phyloP scores from a whole-genome alignment of 2,797 vertebrate genomes.

The Alcedo atthis region DNA sequence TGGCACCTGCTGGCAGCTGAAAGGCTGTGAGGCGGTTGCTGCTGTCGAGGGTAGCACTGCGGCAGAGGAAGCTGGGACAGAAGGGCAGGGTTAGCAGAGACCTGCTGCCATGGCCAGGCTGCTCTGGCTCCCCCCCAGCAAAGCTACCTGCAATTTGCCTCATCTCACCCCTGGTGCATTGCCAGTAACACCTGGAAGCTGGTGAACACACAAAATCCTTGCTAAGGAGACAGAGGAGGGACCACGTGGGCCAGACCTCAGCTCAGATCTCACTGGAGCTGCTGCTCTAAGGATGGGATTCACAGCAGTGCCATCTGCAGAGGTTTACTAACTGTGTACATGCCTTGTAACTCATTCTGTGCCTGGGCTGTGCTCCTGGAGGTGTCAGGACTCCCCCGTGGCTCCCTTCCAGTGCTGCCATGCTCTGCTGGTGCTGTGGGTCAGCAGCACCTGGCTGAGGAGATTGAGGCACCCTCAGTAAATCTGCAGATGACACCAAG shows the following conservation, averaged over 20 bases:
- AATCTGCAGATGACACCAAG: too few relatives aligned
- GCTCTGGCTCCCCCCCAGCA: background rate
- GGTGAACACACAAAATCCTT: background rate
- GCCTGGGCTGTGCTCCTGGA: accelerated
- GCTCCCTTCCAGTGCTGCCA: background rate
- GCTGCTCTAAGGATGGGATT: background rate
- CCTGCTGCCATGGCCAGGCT: background rate
- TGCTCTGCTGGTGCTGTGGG: accelerated
- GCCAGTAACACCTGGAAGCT: background rate
- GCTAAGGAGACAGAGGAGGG: accelerated
- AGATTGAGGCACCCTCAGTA: too few relatives aligned
- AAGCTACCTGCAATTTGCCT: background rate
- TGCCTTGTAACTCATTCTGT: background rate
- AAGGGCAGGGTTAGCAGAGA: background rate
- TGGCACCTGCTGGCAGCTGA: constrained; percentile 81
- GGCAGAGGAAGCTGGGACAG: constrained; percentile 85
- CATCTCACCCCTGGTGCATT: background rate
- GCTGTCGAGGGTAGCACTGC: constrained; percentile 84
- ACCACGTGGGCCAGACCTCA: background rate
- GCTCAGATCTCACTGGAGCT: background rate
- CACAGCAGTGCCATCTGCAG: background rate
- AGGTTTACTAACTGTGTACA: background rate
- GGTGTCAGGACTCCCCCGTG: background rate
- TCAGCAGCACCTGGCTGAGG: background rate
- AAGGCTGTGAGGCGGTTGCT: constrained; percentile 78